Evolutionary conservation across 2,797 vertebrate genomes (phyloP).

Genomic region (Vespertilio murinus): DNA sequence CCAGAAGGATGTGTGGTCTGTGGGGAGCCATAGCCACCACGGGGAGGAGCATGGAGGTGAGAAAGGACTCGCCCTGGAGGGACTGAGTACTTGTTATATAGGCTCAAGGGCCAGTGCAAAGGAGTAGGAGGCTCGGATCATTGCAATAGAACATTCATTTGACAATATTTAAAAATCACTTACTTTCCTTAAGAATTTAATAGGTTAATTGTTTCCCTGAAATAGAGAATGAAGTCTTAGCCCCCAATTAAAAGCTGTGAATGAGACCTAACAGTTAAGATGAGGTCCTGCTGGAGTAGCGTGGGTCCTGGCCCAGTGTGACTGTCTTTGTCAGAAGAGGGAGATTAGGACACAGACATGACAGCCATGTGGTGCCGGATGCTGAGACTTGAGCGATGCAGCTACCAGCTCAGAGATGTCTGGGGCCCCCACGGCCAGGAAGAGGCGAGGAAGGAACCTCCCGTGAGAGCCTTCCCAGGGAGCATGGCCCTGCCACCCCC

Average conservation of each 20-base stretch:
- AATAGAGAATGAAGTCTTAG: background rate
- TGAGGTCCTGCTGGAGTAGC: background rate
- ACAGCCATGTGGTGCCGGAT: rapidly evolving
- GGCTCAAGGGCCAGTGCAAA: background rate
- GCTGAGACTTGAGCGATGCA: background rate
- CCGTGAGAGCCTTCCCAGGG: rapidly evolving
- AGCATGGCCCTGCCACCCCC: background rate
- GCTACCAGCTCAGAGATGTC: background rate
- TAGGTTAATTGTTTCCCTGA: background rate
- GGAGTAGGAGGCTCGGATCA: background rate
- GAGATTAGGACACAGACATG: background rate
- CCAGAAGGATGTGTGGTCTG: background rate
- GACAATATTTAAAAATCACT: background rate
- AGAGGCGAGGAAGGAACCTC: background rate
- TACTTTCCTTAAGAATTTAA: background rate
- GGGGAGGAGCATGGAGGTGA: background rate
- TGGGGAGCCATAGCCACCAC: background rate
- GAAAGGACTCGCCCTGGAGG: background rate
- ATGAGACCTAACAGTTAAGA: background rate
- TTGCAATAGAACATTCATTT: background rate
- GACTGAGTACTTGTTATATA: background rate
- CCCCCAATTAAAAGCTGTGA: background rate
- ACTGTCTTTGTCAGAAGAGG: background rate
- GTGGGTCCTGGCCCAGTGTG: rapidly evolving
- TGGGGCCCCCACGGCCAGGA: background rate